These are phyloP conservation scores for Eulemur rubriventer DNA, from an alignment of 2,797 vertebrate genomes.

Conservation along the genomic window DNA sequence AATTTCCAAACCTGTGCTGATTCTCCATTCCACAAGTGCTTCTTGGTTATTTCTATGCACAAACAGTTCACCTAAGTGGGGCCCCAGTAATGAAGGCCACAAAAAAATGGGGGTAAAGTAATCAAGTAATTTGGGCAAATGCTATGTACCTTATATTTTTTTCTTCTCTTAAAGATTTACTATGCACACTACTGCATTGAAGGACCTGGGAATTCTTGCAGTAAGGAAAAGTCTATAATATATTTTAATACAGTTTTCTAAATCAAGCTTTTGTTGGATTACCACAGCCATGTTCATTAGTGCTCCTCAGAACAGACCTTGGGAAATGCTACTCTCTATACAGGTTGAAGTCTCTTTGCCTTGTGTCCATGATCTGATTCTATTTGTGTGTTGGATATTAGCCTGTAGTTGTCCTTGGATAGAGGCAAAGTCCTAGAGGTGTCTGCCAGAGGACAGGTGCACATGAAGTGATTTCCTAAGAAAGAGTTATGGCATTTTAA, in stretches of 20 bases:
- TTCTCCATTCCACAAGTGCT: background rate
- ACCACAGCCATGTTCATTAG: background rate
- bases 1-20: background rate
- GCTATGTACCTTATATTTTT: background rate
- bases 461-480: background rate
- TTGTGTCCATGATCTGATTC: background rate
- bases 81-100: background rate
- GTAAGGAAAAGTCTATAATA: background rate
- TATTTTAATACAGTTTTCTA: background rate
- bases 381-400: background rate
- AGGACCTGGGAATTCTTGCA: background rate
- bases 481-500: background rate
- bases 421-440: background rate
- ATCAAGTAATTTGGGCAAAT: background rate
- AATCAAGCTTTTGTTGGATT: background rate
- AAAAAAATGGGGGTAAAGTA: background rate
- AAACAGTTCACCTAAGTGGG: background rate
- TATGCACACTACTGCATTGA: background rate
- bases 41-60: background rate
- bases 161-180: background rate
- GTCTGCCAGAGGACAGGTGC: background rate
- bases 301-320: background rate
- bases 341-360: background rate
- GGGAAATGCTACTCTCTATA: background rate
- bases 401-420: background rate